These are phyloP conservation scores for Tauraco erythrolophus DNA, from an alignment of 2,113 vertebrate species.

Conservation along the genomic window DNA sequence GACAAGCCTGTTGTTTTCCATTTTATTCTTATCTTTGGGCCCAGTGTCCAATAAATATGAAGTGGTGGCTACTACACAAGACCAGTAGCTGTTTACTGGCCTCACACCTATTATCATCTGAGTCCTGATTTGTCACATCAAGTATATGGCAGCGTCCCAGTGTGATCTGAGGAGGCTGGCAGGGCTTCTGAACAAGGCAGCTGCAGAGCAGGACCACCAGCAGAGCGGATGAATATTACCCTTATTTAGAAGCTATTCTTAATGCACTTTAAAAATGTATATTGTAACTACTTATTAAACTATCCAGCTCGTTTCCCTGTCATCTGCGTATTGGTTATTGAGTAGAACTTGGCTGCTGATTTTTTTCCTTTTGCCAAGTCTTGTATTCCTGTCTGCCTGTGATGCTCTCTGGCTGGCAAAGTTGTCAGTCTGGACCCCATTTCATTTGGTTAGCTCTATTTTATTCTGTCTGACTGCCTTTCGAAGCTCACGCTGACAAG, in stretches of 20 bases:
- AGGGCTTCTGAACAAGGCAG: not conserved
- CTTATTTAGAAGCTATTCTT: slow-evolving; percentile 45
- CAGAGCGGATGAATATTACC: slow-evolving; percentile 14
- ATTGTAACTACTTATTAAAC: not conserved
- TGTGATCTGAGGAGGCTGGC: not conserved
- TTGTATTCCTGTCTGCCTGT: not conserved
- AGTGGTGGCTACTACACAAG: not conserved
- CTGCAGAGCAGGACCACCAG: slow-evolving; percentile 8
- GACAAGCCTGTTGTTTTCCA: not conserved
- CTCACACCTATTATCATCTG: not conserved
- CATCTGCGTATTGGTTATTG: not conserved
- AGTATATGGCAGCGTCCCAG: slow-evolving; percentile 3
- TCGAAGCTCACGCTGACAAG: not conserved
- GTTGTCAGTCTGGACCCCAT: not conserved
- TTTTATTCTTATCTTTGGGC: not conserved
- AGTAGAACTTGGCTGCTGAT: slow-evolving; percentile 27
- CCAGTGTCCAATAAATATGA: not conserved
- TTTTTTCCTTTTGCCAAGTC: slow-evolving; percentile 24
- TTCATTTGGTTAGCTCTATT: not conserved
- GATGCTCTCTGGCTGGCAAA: not conserved
- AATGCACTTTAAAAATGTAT: not conserved
- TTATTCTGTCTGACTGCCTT: not conserved
- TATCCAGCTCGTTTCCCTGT: not conserved
- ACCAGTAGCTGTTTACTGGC: not conserved
- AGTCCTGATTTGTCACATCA: not conserved